phyloP scores from a whole-genome alignment of 1,140 invertebrate genomes.

The Hyposmocoma kahamanoa region DNA sequence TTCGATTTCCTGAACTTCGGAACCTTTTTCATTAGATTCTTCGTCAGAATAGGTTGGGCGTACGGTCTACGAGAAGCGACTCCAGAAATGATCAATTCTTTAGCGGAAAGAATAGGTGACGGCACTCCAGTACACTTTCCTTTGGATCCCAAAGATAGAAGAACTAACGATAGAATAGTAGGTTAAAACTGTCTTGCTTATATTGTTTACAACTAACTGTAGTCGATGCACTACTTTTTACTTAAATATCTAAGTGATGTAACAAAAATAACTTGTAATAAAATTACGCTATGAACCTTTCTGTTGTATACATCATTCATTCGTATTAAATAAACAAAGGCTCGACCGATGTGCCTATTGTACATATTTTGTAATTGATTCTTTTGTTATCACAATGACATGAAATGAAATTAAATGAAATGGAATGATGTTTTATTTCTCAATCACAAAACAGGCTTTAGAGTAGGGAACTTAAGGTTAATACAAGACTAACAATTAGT shows the following conservation, averaged over 20 bases:
- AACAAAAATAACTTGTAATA: background rate
- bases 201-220: constrained; percentile 9
- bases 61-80: constrained; percentile 78
- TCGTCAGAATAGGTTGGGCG: constrained; percentile 73
- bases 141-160: constrained; percentile 10
- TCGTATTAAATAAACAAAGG: too few species aligned
- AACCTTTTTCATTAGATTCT: constrained; percentile 66
- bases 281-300: background rate
- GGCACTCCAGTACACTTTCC: constrained; percentile 50
- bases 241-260: background rate
- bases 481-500: too few species aligned
- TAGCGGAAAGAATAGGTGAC: constrained; percentile 51
- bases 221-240: background rate
- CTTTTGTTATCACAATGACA: too few species aligned
- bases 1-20: constrained; percentile 73
- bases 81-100: constrained; percentile 53
- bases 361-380: too few species aligned
- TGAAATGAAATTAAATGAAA: too few species aligned
- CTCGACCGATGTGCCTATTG: too few species aligned
- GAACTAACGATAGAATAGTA: constrained; percentile 7
- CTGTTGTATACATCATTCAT: too few species aligned
- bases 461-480: too few species aligned
- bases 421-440: too few species aligned
- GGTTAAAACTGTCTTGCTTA: constrained; percentile 12
- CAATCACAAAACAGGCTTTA: too few species aligned